These are phyloP conservation scores for Bursaphelenchus mucronatus DNA, from an alignment of 1,140 invertebrate species.

Conservation along the genomic window DNA sequence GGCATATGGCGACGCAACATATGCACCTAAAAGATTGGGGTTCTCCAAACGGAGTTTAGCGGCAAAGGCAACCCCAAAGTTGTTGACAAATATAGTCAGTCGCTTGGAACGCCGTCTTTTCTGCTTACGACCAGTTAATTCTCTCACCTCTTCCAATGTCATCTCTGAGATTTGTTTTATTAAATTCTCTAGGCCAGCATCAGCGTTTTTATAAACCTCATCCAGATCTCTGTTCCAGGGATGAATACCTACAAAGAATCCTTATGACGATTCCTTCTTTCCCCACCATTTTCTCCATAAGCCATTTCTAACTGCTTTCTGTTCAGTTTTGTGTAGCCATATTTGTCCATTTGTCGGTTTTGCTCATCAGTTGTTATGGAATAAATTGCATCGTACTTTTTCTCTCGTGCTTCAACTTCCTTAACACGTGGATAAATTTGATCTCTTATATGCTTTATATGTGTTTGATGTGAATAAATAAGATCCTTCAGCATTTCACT, in stretches of 20 bases:
- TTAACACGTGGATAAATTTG: conserved; percentile 12
- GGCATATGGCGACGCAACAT: conserved; percentile 8
- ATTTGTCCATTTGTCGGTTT: neutral
- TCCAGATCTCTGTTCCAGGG: neutral
- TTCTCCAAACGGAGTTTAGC: conserved; percentile 2
- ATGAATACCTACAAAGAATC: neutral
- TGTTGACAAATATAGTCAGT: neutral
- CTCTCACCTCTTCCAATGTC: neutral
- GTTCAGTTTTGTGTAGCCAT: conserved; percentile 13
- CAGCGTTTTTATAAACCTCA: neutral
- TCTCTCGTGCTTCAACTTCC: conserved; percentile 11
- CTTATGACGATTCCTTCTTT: neutral
- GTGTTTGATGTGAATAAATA: neutral
- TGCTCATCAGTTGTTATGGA: neutral
- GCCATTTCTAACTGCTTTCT: conserved; percentile 11
- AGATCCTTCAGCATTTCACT: conserved; percentile 3
- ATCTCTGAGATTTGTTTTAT: neutral
- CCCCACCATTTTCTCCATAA: too few species aligned
- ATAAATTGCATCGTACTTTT: conserved; percentile 4
- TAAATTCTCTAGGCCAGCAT: neutral
- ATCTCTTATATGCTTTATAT: conserved; percentile 4
- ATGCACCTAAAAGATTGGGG: conserved; percentile 9
- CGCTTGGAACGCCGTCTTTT: neutral
- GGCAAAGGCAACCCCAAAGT: conserved; percentile 1
- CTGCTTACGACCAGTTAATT: neutral